Evolutionary conservation across 2,888 invertebrate species (phyloP).

Genomic region (Corbicula japonica): DNA sequence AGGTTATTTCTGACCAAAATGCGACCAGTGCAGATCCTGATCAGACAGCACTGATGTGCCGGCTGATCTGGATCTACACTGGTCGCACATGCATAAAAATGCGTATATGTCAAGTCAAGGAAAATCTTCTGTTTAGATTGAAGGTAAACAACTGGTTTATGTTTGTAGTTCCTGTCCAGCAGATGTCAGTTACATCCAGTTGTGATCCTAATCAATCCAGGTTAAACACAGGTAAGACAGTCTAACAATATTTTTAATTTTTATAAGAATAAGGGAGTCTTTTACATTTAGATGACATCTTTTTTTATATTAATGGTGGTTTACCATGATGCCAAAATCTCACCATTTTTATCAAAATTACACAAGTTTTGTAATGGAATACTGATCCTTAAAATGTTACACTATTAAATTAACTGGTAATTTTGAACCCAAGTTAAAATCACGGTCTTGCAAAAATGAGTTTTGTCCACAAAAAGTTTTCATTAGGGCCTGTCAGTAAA

Average conservation of each 20-base stretch:
- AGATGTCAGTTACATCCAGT: neutral
- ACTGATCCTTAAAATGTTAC: too few relatives aligned
- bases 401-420: too few relatives aligned
- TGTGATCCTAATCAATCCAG: neutral
- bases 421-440: too few relatives aligned
- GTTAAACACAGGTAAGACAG: neutral
- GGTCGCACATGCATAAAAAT: neutral
- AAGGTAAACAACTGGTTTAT: neutral
- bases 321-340: too few relatives aligned
- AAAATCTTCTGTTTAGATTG: neutral
- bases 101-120: neutral
- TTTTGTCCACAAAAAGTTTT: too few relatives aligned
- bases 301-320: too few relatives aligned
- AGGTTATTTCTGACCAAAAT: too few relatives aligned
- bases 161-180: slow-evolving; percentile 14
- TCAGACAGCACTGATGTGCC: neutral
- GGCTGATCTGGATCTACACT: neutral
- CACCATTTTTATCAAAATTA: too few relatives aligned
- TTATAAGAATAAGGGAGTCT: neutral
- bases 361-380: too few relatives aligned
- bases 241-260: too few relatives aligned
- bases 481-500: too few relatives aligned
- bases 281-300: neutral
- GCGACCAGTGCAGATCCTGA: neutral
- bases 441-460: too few relatives aligned